Conservation (phyloP, 2,113 vertebrate species). For the Excalfactoria chinensis region DNA sequence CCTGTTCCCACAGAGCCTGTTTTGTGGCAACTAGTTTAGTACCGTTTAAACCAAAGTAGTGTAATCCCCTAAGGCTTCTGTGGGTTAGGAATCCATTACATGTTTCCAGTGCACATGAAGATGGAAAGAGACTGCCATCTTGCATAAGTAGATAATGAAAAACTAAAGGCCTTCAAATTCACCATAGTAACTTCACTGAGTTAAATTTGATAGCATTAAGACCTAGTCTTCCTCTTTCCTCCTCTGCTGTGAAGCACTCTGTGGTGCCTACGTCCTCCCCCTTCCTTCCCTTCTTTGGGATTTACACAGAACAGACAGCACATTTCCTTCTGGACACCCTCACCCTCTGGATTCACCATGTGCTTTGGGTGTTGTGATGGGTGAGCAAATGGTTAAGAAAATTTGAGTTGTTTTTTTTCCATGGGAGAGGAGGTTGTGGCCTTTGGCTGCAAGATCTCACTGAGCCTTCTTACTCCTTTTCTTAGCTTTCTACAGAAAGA, state of each 20-base stretch:
- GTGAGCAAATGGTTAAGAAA: conserved; percentile 23
- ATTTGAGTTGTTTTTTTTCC: not conserved
- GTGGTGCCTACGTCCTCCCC: not conserved
- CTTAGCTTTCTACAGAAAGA: not conserved
- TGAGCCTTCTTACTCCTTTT: conserved; percentile 32
- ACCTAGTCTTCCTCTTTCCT: not conserved
- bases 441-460: conserved; percentile 17
- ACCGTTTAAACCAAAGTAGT: not conserved
- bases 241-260: not conserved
- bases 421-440: not conserved
- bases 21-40: not conserved
- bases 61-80: not conserved
- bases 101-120: not conserved
- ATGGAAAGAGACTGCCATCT: not conserved
- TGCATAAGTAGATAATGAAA: not conserved
- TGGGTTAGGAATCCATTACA: rapidly evolving
- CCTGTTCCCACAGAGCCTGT: not conserved
- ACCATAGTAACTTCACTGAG: not conserved
- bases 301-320: not conserved
- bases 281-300: not conserved
- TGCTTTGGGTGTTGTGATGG: not conserved
- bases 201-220: not conserved
- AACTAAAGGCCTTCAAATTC: not conserved
- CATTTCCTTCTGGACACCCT: conserved; percentile 20
- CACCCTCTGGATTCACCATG: not conserved